A percentile compares a stretch with the other conserved stretches of the same genome.
Conservation (phyloP, 2,797 vertebrate species). For the Simalia tracyae region DNA sequence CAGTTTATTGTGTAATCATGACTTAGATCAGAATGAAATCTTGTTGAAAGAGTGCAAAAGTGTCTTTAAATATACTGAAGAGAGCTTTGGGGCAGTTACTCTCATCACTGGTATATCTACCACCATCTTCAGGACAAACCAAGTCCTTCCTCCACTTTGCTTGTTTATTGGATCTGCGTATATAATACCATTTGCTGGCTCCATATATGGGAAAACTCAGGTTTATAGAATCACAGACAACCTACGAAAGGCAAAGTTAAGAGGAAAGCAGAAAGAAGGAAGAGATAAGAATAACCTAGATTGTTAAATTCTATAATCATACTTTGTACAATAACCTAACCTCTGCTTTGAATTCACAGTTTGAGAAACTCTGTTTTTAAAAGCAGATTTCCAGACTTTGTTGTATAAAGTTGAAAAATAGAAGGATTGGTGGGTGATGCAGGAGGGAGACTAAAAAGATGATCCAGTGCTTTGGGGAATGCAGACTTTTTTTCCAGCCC, state of each 20-base stretch:
- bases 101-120: not conserved
- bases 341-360: not conserved
- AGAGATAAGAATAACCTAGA: not conserved
- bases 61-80: not conserved
- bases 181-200: not conserved
- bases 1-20: not conserved
- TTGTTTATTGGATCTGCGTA: not conserved
- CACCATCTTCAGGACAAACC: not conserved
- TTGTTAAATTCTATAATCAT: not conserved
- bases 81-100: not conserved
- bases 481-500: not conserved
- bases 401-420: not conserved
- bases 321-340: not conserved
- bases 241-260: not conserved
- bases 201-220: not conserved
- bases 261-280: not conserved
- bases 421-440: too few relatives aligned
- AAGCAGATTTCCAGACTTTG: not conserved
- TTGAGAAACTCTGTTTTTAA: not conserved
- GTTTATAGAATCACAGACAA: not conserved
- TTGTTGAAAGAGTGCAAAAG: not conserved
- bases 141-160: not conserved
- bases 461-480: not conserved
- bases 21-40: not conserved
- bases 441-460: not conserved